Evolutionary conservation across 2,797 vertebrate species (phyloP).

Genomic region (Galagoides demidoff): DNA sequence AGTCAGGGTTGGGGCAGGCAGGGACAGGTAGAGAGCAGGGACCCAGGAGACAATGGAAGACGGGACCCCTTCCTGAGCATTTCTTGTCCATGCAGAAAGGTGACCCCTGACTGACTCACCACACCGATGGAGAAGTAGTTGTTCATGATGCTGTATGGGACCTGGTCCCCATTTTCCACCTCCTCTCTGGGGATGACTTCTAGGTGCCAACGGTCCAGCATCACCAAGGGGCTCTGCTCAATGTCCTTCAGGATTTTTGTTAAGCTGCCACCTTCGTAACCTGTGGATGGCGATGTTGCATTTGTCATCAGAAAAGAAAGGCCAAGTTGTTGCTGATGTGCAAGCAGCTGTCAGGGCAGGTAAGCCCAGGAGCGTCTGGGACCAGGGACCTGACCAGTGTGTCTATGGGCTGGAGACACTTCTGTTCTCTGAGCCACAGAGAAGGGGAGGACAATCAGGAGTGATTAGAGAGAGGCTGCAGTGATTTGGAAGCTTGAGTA

Average conservation of each 20-base stretch:
- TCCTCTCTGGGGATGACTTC: conserved; percentile 93
- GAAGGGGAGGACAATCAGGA: neutral
- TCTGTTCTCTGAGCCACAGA: neutral
- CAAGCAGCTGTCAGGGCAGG: neutral
- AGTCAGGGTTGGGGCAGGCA: neutral
- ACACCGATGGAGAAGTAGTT: conserved; percentile 99
- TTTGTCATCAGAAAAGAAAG: conserved; percentile 30
- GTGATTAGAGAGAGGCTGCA: neutral
- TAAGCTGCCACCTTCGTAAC: conserved; percentile 95
- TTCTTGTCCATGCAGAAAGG: neutral
- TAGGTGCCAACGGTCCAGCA: conserved; percentile 96
- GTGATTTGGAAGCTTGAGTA: neutral
- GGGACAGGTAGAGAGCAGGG: neutral
- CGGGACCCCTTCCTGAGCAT: neutral
- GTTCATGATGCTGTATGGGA: conserved; percentile 96
- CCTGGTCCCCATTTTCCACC: conserved; percentile 93
- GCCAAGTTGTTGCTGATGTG: neutral
- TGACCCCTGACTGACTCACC: conserved; percentile 87
- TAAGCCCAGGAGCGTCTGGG: neutral
- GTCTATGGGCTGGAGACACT: conserved; percentile 8
- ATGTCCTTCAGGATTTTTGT: conserved; percentile 95
- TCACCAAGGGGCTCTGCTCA: conserved; percentile 94
- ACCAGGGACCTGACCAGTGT: neutral
- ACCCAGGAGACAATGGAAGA: neutral
- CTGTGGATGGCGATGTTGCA: conserved; percentile 82